phyloP scores from a whole-genome alignment of 2,797 vertebrate genomes.

The Alcedo atthis region DNA sequence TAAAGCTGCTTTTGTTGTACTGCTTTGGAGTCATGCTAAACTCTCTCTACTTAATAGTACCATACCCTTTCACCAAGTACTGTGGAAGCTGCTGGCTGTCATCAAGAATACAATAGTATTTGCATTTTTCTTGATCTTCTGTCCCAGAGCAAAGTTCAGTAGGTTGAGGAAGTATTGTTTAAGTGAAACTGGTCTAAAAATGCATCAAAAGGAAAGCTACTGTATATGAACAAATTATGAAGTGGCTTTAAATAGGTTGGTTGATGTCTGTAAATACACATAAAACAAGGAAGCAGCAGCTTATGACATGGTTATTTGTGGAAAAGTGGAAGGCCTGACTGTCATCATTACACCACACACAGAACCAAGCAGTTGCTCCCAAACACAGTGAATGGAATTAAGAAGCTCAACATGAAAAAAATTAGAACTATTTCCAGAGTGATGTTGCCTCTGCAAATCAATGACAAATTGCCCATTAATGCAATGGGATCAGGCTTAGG shows the following conservation, averaged over 20 bases:
- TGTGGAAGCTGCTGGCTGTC: background rate
- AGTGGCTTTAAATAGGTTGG: conserved; percentile 38
- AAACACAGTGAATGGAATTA: conserved; percentile 17
- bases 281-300: conserved; percentile 67
- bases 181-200: conserved; percentile 57
- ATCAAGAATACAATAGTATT: background rate
- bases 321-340: conserved; percentile 52
- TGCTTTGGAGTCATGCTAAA: background rate
- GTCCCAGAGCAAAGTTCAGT: conserved; percentile 11
- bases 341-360: background rate
- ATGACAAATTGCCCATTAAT: background rate
- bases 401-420: conserved; percentile 35
- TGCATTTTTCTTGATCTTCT: conserved; percentile 6
- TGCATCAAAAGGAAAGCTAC: conserved; percentile 43
- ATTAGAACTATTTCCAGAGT: background rate
- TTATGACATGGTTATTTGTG: conserved; percentile 66
- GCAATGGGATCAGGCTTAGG: background rate
- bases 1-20: background rate
- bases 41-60: background rate
- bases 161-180: conserved; percentile 26
- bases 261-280: conserved; percentile 49
- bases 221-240: conserved; percentile 8
- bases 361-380: background rate
- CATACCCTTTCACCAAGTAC: background rate
- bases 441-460: background rate